Evolutionary conservation across 2,113 vertebrate species (phyloP).

Genomic region (Lampris incognitus): DNA sequence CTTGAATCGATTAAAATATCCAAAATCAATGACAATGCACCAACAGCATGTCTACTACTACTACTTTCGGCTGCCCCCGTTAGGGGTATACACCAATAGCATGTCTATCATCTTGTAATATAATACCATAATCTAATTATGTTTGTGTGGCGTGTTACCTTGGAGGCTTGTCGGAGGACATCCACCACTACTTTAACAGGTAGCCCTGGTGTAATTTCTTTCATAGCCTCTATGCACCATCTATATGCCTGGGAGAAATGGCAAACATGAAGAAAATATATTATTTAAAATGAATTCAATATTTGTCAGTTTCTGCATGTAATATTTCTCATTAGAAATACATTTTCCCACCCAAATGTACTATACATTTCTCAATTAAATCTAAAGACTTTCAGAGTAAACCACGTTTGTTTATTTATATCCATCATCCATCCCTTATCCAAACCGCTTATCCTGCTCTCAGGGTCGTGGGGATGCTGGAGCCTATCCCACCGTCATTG

Average conservation of each 20-base stretch:
- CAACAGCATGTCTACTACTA: too few relatives aligned
- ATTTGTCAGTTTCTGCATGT: background rate
- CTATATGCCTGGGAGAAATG: conserved; percentile 89
- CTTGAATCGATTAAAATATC: too few relatives aligned
- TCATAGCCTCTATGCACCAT: conserved; percentile 99
- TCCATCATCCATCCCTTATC: too few relatives aligned
- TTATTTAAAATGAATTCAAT: background rate
- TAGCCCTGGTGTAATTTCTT: conserved; percentile 93
- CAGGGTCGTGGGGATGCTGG: too few relatives aligned
- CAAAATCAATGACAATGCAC: too few relatives aligned
- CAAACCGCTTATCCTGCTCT: too few relatives aligned
- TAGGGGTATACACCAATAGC: too few relatives aligned
- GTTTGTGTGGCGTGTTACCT: conserved; percentile 79
- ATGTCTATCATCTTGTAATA: background rate
- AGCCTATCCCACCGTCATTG: too few relatives aligned
- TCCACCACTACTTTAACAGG: conserved; percentile 98
- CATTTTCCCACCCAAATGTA: background rate
- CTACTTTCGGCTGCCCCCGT: too few relatives aligned
- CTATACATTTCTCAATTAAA: background rate
- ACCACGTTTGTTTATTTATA: too few relatives aligned
- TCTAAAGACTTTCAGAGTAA: too few relatives aligned
- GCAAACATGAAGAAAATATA: conserved; percentile 1
- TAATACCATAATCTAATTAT: background rate
- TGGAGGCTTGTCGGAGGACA: conserved; percentile 97
- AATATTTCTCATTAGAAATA: background rate